These are phyloP conservation scores for Myotis davidii DNA, from an alignment of 2,113 vertebrate genomes.

Conservation along the genomic window DNA sequence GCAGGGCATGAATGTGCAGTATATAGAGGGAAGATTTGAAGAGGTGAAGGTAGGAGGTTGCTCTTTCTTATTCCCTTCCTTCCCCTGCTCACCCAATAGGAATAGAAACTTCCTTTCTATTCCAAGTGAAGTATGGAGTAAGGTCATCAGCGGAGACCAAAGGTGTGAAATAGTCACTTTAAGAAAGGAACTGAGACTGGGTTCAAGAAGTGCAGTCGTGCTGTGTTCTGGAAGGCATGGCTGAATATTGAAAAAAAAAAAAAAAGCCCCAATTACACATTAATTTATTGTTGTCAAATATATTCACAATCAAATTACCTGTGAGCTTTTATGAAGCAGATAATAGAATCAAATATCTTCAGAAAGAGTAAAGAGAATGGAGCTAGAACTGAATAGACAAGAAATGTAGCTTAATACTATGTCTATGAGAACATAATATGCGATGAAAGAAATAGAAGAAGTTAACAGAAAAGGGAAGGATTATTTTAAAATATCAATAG, in stretches of 20 bases:
- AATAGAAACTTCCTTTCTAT: not conserved
- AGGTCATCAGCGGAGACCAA: not conserved
- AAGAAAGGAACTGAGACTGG: not conserved
- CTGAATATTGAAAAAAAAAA: not conserved
- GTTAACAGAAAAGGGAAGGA: not conserved
- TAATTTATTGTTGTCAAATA: not conserved
- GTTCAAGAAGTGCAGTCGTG: not conserved
- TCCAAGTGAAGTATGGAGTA: not conserved
- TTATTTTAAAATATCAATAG: not conserved
- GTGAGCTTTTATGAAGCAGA: not conserved
- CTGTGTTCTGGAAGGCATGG: not conserved
- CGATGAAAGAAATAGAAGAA: not conserved
- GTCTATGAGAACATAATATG: not conserved
- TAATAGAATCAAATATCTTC: conserved; percentile 12
- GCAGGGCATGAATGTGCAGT: not conserved
- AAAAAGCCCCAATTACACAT: not conserved
- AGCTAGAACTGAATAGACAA: not conserved
- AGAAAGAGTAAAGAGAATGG: not conserved
- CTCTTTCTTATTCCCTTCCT: not conserved
- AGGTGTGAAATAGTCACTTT: not conserved
- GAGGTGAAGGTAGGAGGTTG: not conserved
- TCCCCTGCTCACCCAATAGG: not conserved
- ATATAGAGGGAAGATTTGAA: not conserved
- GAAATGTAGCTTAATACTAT: not conserved
- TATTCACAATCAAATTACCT: not conserved